phyloP scores from a whole-genome alignment of 30 jellyfish, hydroid and myxozoan genomes.

The Hydractinia echinata region DNA sequence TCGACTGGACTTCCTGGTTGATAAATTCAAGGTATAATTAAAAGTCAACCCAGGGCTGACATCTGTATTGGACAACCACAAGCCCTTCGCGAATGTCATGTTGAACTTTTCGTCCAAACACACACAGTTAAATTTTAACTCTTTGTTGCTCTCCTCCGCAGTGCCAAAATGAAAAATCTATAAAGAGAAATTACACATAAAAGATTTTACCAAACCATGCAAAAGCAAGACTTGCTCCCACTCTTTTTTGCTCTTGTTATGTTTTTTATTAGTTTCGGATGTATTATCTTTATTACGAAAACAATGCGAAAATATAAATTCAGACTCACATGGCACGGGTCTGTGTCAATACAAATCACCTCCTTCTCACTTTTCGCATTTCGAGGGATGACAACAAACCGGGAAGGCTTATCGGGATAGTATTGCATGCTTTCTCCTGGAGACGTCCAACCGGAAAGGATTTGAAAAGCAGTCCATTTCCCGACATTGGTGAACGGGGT shows the following conservation, averaged over 20 bases:
- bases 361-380: slow-evolving; percentile 45
- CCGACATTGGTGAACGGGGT: slow-evolving; percentile 90
- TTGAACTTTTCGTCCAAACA: slow-evolving; percentile 75
- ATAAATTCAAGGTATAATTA: slow-evolving; percentile 45
- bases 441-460: slow-evolving; percentile 81
- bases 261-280: too few relatives aligned
- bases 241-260: too few relatives aligned
- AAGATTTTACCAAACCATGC: too few relatives aligned
- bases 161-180: slow-evolving; percentile 75
- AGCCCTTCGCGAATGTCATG: slow-evolving; percentile 62
- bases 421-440: slow-evolving; percentile 84
- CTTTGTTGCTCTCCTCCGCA: slow-evolving; percentile 58
- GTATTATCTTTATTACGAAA: too few relatives aligned
- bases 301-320: neutral
- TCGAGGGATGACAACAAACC: slow-evolving; percentile 84
- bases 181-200: neutral
- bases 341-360: slow-evolving; percentile 58
- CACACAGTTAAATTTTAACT: slow-evolving; percentile 49
- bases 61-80: slow-evolving; percentile 67
- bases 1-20: slow-evolving; percentile 41
- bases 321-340: slow-evolving; percentile 77
- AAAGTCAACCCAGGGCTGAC: slow-evolving; percentile 82
- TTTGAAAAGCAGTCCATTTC: slow-evolving; percentile 53
- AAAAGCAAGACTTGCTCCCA: too few relatives aligned
- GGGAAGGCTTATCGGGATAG: slow-evolving; percentile 73